A percentile compares a stretch with the other conserved stretches of the same genome.
These are phyloP conservation scores for Phalanger gymnotis DNA, from an alignment of 2,797 vertebrate species.

Conservation along the genomic window DNA sequence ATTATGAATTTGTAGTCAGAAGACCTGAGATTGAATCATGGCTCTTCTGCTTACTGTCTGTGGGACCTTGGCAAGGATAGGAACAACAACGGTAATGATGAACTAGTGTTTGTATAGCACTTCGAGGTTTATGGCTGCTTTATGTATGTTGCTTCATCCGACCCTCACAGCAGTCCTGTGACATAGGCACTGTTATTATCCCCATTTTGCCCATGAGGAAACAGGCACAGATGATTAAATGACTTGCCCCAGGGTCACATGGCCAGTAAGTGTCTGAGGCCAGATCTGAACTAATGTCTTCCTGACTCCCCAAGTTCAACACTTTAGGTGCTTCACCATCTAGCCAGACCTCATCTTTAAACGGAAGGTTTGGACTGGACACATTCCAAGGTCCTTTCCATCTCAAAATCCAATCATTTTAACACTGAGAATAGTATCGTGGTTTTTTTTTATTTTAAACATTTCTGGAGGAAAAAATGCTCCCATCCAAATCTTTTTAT, in stretches of 20 bases:
- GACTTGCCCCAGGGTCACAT: neutral
- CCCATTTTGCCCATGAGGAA: neutral
- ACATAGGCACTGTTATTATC: neutral
- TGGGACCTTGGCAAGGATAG: neutral
- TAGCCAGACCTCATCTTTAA: neutral
- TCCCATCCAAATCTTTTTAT: neutral
- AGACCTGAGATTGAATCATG: neutral
- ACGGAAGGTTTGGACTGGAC: neutral
- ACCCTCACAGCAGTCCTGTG: neutral
- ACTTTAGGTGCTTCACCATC: neutral
- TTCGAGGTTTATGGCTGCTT: neutral
- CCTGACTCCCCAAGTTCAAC: neutral
- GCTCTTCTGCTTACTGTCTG: neutral
- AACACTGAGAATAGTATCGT: neutral
- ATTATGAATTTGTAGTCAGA: neutral
- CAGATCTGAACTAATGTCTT: neutral
- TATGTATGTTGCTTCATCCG: neutral
- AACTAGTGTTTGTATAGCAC: neutral
- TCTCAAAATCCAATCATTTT: neutral
- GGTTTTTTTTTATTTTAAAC: neutral
- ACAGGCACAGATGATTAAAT: neutral
- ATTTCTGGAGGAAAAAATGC: neutral
- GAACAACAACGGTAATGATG: neutral
- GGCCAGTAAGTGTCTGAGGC: neutral
- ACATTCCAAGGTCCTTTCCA: neutral